Conservation (phyloP, 2,113 vertebrate genomes). For the Nicator chloris region DNA sequence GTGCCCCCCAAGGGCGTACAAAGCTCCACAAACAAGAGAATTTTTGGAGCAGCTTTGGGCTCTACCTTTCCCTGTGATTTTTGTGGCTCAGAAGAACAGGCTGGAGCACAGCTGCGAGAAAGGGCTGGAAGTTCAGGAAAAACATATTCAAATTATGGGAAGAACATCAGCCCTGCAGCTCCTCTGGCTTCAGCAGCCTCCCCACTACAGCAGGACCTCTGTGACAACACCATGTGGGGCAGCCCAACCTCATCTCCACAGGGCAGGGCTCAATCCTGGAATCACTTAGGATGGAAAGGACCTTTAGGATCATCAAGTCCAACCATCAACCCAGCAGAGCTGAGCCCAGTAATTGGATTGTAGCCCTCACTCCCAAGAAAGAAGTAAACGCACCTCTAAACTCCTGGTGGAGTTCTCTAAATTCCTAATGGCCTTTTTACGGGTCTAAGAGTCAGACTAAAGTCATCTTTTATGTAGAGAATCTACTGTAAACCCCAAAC, state of each 20-base stretch:
- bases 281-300: background rate
- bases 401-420: background rate
- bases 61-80: background rate
- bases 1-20: background rate
- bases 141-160: background rate
- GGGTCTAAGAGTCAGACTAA: background rate
- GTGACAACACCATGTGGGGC: fast-evolving
- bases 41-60: conserved; percentile 21
- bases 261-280: background rate
- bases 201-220: background rate
- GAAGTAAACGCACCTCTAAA: background rate
- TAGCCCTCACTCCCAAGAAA: background rate
- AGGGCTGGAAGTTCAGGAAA: background rate
- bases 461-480: background rate
- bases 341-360: background rate
- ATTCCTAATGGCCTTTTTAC: background rate
- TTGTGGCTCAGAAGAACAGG: background rate
- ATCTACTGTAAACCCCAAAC: background rate
- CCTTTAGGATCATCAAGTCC: background rate
- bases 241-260: background rate
- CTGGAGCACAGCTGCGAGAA: background rate
- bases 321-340: background rate
- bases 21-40: conserved; percentile 20
- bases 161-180: background rate
- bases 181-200: background rate